phyloP scores from a whole-genome alignment of 2,888 invertebrate genomes.

The Synanthedon andrenaeformis region DNA sequence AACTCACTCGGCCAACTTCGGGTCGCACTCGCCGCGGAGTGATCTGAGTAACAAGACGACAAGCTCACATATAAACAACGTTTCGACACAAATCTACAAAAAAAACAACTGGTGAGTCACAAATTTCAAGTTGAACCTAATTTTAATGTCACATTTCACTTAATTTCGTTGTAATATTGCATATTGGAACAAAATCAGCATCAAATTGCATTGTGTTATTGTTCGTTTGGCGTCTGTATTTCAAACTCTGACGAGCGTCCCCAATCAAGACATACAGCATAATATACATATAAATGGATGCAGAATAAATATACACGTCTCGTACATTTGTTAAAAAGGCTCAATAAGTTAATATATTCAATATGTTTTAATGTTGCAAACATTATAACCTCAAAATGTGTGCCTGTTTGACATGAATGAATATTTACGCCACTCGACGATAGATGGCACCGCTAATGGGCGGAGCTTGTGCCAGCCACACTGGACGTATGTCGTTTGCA shows the following conservation, averaged over 20 bases:
- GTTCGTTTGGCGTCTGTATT: slow-evolving; percentile 17
- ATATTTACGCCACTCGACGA: slow-evolving; percentile 11
- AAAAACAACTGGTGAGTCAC: slow-evolving; percentile 29
- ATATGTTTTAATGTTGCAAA: slow-evolving; percentile 7
- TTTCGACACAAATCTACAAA: slow-evolving; percentile 4
- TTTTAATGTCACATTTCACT: too few species aligned
- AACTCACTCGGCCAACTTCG: slow-evolving; percentile 41
- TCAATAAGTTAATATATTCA: not conserved
- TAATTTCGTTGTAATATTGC: not conserved
- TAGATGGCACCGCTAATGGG: slow-evolving; percentile 37
- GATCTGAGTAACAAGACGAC: slow-evolving; percentile 49
- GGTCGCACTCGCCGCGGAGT: slow-evolving; percentile 33
- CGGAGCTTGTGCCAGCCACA: slow-evolving; percentile 32
- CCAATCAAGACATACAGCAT: slow-evolving; percentile 2
- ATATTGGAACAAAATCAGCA: slow-evolving; percentile 1
- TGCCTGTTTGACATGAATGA: slow-evolving; percentile 10
- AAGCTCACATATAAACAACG: not conserved
- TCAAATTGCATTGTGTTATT: slow-evolving; percentile 8
- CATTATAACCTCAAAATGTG: slow-evolving; percentile 36
- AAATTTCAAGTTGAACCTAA: too few species aligned
- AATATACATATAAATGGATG: slow-evolving; percentile 2
- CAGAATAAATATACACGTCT: slow-evolving; percentile 1
- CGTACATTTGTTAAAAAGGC: not conserved
- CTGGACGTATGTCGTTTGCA: slow-evolving; percentile 30
- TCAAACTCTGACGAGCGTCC: not conserved